Evolutionary conservation across 1,140 invertebrate genomes (phyloP).

Genomic region (Papilio dardanus): DNA sequence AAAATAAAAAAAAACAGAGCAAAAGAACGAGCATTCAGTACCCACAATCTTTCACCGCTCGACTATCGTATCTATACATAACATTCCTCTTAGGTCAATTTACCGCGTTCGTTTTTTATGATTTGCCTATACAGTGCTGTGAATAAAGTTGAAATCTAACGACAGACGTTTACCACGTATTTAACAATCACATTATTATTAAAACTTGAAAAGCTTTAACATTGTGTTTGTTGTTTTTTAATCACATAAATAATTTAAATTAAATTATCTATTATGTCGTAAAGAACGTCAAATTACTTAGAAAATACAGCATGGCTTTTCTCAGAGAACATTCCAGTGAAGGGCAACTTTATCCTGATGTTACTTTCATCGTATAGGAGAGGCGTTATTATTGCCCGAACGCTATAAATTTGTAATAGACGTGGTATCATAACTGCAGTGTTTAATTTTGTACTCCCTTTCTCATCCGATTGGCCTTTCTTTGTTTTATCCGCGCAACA

Average conservation of each 20-base stretch:
- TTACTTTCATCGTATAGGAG: slow-evolving; percentile 70
- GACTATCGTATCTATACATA: slow-evolving; percentile 70
- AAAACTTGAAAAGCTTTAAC: not conserved
- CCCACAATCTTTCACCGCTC: slow-evolving; percentile 79
- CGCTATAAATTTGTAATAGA: slow-evolving; percentile 79
- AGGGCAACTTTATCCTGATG: slow-evolving; percentile 67
- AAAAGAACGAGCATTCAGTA: slow-evolving; percentile 76
- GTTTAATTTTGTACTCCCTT: slow-evolving; percentile 78
- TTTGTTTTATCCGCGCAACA: slow-evolving; percentile 63
- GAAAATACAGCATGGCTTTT: not conserved
- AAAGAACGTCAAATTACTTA: not conserved
- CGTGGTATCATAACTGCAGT: slow-evolving; percentile 68
- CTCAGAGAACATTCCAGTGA: slow-evolving; percentile 51
- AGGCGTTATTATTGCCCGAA: slow-evolving; percentile 73
- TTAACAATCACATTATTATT: not conserved
- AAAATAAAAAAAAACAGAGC: slow-evolving; percentile 70
- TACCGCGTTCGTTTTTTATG: slow-evolving; percentile 57
- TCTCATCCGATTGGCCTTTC: slow-evolving; percentile 79
- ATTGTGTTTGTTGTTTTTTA: not conserved
- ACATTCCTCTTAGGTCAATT: slow-evolving; percentile 52
- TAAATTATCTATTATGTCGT: not conserved
- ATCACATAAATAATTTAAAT: not conserved
- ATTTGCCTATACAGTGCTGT: slow-evolving; percentile 14
- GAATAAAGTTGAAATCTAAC: not conserved
- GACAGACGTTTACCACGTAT: not conserved